Base-by-base conservation (phyloP, 2,113 vertebrate species). In the Numida meleagris region DNA sequence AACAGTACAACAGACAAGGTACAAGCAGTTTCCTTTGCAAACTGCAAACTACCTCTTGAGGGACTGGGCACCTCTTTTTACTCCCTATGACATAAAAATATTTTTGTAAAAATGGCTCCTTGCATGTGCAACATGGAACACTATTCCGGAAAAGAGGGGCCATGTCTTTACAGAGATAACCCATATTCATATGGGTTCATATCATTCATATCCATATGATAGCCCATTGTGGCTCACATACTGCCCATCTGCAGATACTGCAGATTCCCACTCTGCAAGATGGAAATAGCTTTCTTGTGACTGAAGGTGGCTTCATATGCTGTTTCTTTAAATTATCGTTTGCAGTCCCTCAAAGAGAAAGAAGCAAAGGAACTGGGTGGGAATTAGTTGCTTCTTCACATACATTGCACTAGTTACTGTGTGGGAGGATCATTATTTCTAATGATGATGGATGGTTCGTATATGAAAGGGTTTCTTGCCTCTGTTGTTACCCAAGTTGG, bases 381-480 rank as follows among this genome's bases (percentile, higher is more conserved):
- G 95, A 96, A 96, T 97, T 96, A 96, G 91, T 80, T 94, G 66
- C 93, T 95, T 68, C 88, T 97, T 86, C 90, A 90, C 16, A 61
- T 95, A 91, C 93, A 40, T 92, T 97, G 95, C 95, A 66, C 74
- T 95, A 93, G 91, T 95, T 96, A 91, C 89, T 93, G 95, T 95
- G 94, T 95, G 93, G 96, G 95, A 93, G 95, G 94, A 94, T 96
- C 93, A 93, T 93, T 95, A 95, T 95, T 95, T 89, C 94, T 97
- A 97, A 97, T 97, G 94, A 96, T 96, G 96, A 97, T 95, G 95
- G 95, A 97, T 97, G 94, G 86, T 77, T 96, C 85, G 40, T 95
- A 93, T 93, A 91, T 94, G 86, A 96, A 97, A 95, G 95, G 81
- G 14, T 53, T 96, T 94, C 86, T 96, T 90, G 75, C 90, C 53